Conservation (phyloP, 2,888 invertebrate genomes). For the Trissoscelio sp. region DNA sequence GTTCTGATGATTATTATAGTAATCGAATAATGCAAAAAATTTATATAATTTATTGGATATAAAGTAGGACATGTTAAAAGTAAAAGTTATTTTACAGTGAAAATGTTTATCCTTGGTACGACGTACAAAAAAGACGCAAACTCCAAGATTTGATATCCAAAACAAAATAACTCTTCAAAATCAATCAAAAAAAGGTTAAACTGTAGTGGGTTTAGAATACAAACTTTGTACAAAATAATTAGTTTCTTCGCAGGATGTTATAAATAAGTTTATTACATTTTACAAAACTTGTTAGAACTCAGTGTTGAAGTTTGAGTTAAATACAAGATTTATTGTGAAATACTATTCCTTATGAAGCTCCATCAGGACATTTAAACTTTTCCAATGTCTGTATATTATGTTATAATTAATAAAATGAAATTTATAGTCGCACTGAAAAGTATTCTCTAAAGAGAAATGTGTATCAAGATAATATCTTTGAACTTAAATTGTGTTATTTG, state of each 20-base stretch:
- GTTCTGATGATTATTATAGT: neutral
- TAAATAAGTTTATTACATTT: conserved; percentile 30
- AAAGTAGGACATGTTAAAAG: too few relatives aligned
- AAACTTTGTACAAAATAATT: conserved; percentile 29
- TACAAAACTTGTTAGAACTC: conserved; percentile 21
- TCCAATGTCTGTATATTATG: neutral
- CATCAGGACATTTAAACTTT: neutral
- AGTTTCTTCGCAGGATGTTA: conserved; percentile 12
- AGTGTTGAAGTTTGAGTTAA: neutral
- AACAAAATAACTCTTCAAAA: too few relatives aligned
- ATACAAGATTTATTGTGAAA: conserved; percentile 22
- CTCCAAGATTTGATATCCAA: too few relatives aligned
- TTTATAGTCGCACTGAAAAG: neutral
- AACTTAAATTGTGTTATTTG: too few relatives aligned
- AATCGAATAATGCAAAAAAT: neutral
- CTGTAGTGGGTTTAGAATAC: neutral
- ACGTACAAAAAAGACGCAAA: too few relatives aligned
- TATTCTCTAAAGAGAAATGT: neutral
- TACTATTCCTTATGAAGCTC: conserved; percentile 4
- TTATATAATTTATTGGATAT: neutral
- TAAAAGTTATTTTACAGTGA: too few relatives aligned
- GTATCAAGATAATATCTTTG: neutral
- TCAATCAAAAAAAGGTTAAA: too few relatives aligned
- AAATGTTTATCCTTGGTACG: too few relatives aligned
- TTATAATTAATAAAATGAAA: too few relatives aligned